phyloP scores from a whole-genome alignment of 2,888 invertebrate species.

The Drepana falcataria region DNA sequence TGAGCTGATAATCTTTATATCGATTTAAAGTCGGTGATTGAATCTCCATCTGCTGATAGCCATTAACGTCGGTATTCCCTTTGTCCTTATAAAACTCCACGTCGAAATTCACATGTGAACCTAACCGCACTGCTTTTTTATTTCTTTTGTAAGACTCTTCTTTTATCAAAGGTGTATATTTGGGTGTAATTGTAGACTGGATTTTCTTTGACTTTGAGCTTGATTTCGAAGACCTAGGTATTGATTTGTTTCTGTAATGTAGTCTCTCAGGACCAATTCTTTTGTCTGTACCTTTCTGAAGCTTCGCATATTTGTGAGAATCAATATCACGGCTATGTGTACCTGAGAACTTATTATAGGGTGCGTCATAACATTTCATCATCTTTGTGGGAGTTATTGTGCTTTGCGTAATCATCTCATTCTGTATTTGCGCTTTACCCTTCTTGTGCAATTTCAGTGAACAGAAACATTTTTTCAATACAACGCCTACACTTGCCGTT shows the following conservation, averaged over 20 bases:
- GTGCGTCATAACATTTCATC: background rate
- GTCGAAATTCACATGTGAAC: background rate
- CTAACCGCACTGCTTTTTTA: background rate
- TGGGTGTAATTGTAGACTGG: background rate
- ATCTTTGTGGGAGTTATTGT: background rate
- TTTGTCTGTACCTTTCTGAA: background rate
- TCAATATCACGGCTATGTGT: background rate
- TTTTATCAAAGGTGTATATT: background rate
- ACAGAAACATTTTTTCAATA: conserved; percentile 3
- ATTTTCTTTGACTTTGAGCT: background rate
- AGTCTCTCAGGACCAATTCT: background rate
- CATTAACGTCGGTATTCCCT: background rate
- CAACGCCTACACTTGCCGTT: background rate
- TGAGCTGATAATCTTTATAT: background rate
- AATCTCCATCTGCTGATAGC: background rate
- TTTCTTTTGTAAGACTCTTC: background rate
- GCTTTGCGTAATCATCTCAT: background rate
- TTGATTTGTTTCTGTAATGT: background rate
- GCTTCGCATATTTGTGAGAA: background rate
- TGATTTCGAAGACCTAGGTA: background rate
- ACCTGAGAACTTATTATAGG: background rate
- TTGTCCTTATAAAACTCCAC: background rate
- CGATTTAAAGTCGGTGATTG: background rate
- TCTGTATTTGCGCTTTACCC: background rate
- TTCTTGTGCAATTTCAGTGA: conserved; percentile 1